A percentile compares a stretch with the other conserved stretches of the same genome.
phyloP scores from a whole-genome alignment of 2,113 vertebrate species.

The Phaetusa simplex region DNA sequence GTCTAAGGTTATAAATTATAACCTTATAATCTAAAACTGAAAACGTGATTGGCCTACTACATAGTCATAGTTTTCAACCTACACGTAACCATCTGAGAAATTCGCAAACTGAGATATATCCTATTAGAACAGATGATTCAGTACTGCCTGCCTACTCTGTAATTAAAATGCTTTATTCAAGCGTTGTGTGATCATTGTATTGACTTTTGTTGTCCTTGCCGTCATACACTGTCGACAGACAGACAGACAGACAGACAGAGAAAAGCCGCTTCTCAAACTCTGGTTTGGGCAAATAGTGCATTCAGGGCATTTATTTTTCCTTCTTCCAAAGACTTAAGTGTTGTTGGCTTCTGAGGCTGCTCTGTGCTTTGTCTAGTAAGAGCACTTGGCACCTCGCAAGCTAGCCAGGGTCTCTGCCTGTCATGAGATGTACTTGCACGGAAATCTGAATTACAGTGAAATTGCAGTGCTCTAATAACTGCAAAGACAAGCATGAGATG shows the following conservation, averaged over 20 bases:
- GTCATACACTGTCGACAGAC: neutral
- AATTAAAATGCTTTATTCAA: neutral
- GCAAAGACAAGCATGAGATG: neutral
- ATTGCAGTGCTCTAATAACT: neutral
- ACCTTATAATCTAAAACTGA: neutral
- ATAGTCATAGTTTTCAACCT: neutral
- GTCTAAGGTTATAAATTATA: neutral
- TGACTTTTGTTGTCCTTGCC: neutral
- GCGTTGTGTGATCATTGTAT: neutral
- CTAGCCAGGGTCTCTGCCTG: neutral
- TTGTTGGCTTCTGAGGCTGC: neutral
- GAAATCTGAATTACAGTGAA: neutral
- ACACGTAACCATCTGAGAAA: neutral
- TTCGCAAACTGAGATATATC: neutral
- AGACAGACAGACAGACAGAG: neutral
- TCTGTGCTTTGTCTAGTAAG: neutral
- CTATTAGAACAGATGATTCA: neutral
- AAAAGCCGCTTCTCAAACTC: neutral
- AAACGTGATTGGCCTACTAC: neutral
- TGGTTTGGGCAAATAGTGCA: neutral
- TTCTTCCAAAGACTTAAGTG: neutral
- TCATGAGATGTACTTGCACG: neutral
- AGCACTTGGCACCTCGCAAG: neutral
- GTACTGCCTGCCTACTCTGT: neutral
- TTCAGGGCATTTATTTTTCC: neutral